Evolutionary conservation across 2,113 vertebrate genomes (phyloP).

Genomic region (Machaerirhynchus nigripectus): DNA sequence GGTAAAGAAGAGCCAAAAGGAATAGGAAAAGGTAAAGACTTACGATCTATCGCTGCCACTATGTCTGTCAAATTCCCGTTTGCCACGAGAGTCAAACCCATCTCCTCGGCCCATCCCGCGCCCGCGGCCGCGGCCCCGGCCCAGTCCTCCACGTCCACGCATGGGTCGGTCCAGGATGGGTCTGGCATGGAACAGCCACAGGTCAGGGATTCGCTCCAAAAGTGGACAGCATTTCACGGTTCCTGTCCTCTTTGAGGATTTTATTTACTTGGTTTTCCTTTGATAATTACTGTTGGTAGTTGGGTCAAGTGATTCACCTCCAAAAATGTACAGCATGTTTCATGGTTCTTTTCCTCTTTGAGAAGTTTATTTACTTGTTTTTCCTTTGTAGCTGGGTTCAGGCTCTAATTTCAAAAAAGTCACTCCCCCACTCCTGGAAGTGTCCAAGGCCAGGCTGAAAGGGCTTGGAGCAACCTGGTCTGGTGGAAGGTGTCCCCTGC

Average conservation of each 20-base stretch:
- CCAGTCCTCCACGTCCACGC: conserved; percentile 90
- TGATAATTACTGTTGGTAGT: fast-evolving
- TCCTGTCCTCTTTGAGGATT: background rate
- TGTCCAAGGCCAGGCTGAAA: background rate
- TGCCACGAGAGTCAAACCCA: conserved; percentile 95
- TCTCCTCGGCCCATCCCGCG: conserved; percentile 92
- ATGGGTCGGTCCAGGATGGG: conserved; percentile 86
- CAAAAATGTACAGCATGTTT: fast-evolving
- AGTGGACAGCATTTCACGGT: fast-evolving
- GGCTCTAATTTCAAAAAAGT: background rate
- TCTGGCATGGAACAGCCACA: conserved; percentile 49
- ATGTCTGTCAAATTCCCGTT: conserved; percentile 97
- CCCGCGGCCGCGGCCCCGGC: conserved; percentile 86
- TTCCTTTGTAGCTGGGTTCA: background rate
- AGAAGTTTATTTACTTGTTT: background rate
- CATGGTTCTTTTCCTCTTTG: background rate
- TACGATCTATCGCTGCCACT: conserved; percentile 98
- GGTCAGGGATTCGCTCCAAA: background rate
- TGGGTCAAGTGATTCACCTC: fast-evolving
- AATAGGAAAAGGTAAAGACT: conserved; percentile 64
- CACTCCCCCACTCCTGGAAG: background rate
- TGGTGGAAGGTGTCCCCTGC: background rate
- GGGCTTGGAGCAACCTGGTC: background rate
- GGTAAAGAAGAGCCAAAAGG: background rate
- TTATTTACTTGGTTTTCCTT: background rate